Conservation (phyloP, 2,113 vertebrate species). For the Irena cyanogastra region DNA sequence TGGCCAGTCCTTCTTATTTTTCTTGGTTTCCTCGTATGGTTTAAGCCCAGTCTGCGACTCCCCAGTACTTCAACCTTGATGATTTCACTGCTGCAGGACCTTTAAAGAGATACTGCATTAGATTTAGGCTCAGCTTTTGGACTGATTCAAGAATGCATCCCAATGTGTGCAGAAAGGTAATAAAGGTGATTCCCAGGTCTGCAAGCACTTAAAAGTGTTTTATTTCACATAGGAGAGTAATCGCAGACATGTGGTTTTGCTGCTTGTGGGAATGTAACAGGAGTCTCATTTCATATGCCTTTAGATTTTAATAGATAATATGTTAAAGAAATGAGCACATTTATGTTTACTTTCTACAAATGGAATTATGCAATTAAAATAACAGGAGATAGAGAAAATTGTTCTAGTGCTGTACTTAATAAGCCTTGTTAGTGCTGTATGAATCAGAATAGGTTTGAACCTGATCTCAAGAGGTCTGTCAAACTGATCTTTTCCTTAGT, state of each 20-base stretch:
- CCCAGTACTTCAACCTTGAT: slow-evolving; percentile 16
- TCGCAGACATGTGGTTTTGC: not conserved
- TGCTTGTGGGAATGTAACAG: not conserved
- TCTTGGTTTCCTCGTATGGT: slow-evolving; percentile 56
- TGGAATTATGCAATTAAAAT: not conserved
- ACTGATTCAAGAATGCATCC: not conserved
- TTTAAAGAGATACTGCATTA: slow-evolving; percentile 8
- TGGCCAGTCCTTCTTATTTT: slow-evolving; percentile 47
- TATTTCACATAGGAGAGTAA: not conserved
- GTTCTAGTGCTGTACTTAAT: not conserved
- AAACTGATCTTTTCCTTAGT: not conserved
- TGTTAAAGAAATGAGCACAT: not conserved
- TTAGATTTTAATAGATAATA: not conserved
- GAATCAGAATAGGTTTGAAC: not conserved
- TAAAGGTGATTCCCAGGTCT: not conserved
- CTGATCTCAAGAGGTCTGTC: not conserved
- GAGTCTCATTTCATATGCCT: not conserved
- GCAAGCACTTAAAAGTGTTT: not conserved
- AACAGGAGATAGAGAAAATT: not conserved
- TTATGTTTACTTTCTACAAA: not conserved
- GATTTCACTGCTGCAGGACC: not conserved
- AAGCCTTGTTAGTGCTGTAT: not conserved
- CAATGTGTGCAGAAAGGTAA: not conserved
- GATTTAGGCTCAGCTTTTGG: not conserved
- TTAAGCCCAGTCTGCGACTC: slow-evolving; percentile 26